Percentiles rank a stretch among this genome's conserved stretches.
These are phyloP conservation scores for Papilio demoleus DNA, from an alignment of 2,888 invertebrate genomes.

Conservation along the genomic window DNA sequence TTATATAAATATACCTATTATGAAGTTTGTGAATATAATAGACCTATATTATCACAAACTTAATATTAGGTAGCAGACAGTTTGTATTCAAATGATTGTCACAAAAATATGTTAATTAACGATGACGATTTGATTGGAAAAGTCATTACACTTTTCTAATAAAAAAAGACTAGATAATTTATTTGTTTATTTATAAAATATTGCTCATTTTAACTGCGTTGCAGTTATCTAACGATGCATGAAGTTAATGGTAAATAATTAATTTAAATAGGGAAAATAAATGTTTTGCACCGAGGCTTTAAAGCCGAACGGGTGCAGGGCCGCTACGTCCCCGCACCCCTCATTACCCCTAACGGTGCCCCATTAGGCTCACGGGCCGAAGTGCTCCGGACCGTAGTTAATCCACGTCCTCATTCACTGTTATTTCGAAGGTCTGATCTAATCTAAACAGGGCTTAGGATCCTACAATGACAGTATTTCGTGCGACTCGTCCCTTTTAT, in stretches of 20 bases:
- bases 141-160: background rate
- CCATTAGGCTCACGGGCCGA: slow-evolving; percentile 82
- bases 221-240: background rate
- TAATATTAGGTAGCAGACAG: too few relatives aligned
- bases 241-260: slow-evolving; percentile 13
- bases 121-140: too few relatives aligned
- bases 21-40: too few relatives aligned
- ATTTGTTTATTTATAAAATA: background rate
- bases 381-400: slow-evolving; percentile 83
- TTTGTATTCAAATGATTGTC: slow-evolving; percentile 42
- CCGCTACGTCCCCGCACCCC: slow-evolving; percentile 68
- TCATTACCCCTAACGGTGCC: slow-evolving; percentile 80
- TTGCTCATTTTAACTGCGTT: background rate
- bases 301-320: slow-evolving; percentile 57
- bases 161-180: background rate
- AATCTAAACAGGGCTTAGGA: slow-evolving; percentile 83
- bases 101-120: background rate
- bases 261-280: slow-evolving; percentile 52
- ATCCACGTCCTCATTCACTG: slow-evolving; percentile 84
- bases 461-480: slow-evolving; percentile 81
- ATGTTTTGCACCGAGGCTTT: slow-evolving; percentile 58
- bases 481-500: slow-evolving; percentile 81
- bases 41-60: too few relatives aligned
- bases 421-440: slow-evolving; percentile 84
- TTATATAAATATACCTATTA: too few relatives aligned